Percentiles rank a stretch among this genome's conserved stretches.
These are phyloP conservation scores for Leptarthrus brevirostris DNA, from an alignment of 2,888 invertebrate genomes.

Conservation along the genomic window DNA sequence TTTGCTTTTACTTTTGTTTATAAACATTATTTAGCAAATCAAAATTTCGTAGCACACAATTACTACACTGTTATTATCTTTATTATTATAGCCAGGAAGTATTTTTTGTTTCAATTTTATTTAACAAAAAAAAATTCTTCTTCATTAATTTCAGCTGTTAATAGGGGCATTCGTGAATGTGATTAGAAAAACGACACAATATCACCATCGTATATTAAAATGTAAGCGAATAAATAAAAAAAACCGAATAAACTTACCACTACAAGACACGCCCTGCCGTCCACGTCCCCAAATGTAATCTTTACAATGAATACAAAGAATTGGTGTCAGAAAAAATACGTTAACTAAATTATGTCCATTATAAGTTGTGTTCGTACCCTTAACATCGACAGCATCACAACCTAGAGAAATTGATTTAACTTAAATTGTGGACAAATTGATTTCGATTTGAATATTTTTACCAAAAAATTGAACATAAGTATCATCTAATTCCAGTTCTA, in stretches of 20 bases:
- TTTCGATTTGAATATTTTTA: neutral
- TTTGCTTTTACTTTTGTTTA: no score
- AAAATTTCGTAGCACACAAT: no score
- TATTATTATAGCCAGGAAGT: no score
- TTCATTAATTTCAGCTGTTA: no score
- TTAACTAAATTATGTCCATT: conserved; percentile 50
- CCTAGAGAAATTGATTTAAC: conserved; percentile 33
- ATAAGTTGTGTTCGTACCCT: conserved; percentile 5
- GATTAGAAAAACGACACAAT: conserved; percentile 20
- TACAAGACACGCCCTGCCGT: conserved; percentile 51
- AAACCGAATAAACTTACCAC: conserved; percentile 30
- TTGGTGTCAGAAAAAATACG: conserved; percentile 51
- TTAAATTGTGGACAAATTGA: no score
- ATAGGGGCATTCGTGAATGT: no score
- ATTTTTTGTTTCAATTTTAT: no score
- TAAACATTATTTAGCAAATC: no score
- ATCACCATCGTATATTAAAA: neutral
- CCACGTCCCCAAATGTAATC: conserved; percentile 55
- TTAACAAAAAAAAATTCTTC: no score
- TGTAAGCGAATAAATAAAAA: neutral
- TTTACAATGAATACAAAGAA: conserved; percentile 53
- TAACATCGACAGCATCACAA: conserved; percentile 33
- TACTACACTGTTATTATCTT: no score
- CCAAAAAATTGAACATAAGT: conserved; percentile 50
- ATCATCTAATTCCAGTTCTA: conserved; percentile 27